phyloP scores from a whole-genome alignment of 2,113 vertebrate species.

The Xenopus tropicalis region UCB_Xtro_10.0 CM004443.2:154951501-154952000 shows the following conservation, averaged over 20 bases:
- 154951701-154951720: constrained; percentile 7
- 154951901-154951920: constrained; percentile 25
- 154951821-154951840: constrained; percentile 22
- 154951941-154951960: background rate
- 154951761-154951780: constrained; percentile 44
- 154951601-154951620: too few species aligned
- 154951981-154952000: background rate
- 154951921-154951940: constrained; percentile 2
- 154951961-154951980: constrained; percentile 3
- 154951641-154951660: too few species aligned
- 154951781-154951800: constrained; percentile 43
- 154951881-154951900: constrained; percentile 25
- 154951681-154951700: background rate
- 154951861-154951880: background rate
- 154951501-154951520: too few species aligned
- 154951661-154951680: too few species aligned
- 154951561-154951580: too few species aligned
- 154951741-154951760: constrained; percentile 21
- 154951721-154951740: constrained; percentile 16
- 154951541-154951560: too few species aligned
- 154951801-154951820: constrained; percentile 31
- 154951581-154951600: too few species aligned
- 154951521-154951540: too few species aligned
- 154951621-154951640: too few species aligned
- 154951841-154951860: background rate